These are phyloP conservation scores for Gallinago nigripennis DNA, from an alignment of 2,797 vertebrate species.

Conservation along the genomic window DNA sequence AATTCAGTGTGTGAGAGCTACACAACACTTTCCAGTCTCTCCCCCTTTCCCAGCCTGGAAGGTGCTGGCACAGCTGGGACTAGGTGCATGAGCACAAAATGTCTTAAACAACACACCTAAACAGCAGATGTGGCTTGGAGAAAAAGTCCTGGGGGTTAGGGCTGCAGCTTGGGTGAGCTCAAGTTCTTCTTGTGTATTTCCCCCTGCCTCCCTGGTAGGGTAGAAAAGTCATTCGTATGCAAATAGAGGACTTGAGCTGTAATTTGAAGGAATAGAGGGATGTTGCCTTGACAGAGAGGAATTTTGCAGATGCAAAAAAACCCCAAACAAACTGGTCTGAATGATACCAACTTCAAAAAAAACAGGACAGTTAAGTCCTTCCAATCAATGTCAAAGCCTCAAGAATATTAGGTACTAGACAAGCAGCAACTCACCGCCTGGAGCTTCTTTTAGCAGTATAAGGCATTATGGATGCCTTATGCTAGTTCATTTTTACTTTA, in stretches of 20 bases:
- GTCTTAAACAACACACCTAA: background rate
- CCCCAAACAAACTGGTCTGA: background rate
- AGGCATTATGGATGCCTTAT: background rate
- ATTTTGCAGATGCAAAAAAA: background rate
- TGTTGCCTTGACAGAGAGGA: background rate
- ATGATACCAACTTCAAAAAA: background rate
- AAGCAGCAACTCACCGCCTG: background rate
- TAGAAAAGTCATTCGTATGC: background rate
- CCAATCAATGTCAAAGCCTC: background rate
- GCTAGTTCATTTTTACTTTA: background rate
- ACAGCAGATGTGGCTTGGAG: background rate
- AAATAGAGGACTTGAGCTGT: background rate
- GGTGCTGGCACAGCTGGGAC: background rate
- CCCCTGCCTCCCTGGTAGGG: background rate
- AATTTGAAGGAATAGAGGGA: background rate
- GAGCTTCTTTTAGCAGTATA: background rate
- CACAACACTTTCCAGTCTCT: background rate
- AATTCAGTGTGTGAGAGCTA: background rate
- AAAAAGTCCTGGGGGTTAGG: background rate
- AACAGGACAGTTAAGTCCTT: background rate
- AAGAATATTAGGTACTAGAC: background rate
- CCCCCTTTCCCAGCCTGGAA: background rate
- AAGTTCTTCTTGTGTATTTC: background rate
- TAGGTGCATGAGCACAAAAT: background rate
- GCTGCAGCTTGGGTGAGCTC: background rate